Base-by-base conservation (phyloP, 2,113 vertebrate genomes). In the Kobus ellipsiprymnus region DNA sequence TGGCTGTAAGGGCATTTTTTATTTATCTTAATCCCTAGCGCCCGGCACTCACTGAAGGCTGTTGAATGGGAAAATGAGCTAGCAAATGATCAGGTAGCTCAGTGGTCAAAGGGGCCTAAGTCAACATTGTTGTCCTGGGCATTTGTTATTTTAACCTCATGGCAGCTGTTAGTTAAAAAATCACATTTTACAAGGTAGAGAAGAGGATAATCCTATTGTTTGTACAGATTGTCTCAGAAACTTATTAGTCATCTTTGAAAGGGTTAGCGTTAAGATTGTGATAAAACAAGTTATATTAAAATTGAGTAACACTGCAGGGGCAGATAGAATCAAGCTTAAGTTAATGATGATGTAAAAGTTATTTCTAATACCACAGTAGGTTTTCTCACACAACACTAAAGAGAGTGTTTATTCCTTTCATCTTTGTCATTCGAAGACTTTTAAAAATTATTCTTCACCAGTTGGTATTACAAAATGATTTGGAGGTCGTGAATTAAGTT, bases 261-360 rank as follows among this genome's bases (percentile, higher is more conserved):
- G 62, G 44, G 57, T 95, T 96, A 95, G 29, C 97, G 97, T 57
- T 97, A 97, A 95, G 93, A 97, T 97, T 98, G 62, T 96, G 98
- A 98, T 98, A 98, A 98, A 98, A 95, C 95, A 98, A 98, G 89
- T 97, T 97, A 74, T 98, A 94, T 98, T 98, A 98, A 98, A 99
- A 98, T 98, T 98, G 93, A 92, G 95, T 98, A 97, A 97, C 96
- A 48, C 87, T 90, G 87, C 96, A 89, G 71, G 81, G 98, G 96
- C 94, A 98, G 98, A 98, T 98, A 98, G 97, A 99, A 97, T 97
- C 83, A 88, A 98, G 88, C 97, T 98, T 97, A 98, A 98, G 97
- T 98, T 98, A 98, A 98, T 98, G 98, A 83, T 93, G 98, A 97
- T 98, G 87, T 98, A 96, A 97, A 98, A 98, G 87, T 97, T 98